Conservation (phyloP, 1,140 invertebrate genomes). For the Camponotus floridanus region DNA sequence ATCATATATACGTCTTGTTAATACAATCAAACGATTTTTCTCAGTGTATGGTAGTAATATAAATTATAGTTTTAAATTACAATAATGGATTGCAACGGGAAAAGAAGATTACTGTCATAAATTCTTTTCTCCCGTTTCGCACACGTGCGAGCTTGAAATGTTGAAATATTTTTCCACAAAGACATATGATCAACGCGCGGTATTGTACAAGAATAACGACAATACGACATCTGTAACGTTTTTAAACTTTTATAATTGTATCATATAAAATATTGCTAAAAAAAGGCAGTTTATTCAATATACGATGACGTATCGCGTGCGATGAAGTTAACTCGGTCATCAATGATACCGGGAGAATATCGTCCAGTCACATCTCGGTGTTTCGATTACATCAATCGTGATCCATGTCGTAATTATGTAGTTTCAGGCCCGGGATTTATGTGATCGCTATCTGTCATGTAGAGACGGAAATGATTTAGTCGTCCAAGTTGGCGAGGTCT, state of each 20-base stretch:
- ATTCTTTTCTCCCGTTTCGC: background rate
- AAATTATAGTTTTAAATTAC: constrained; percentile 21
- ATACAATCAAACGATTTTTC: no score
- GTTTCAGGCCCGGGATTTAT: constrained; percentile 17
- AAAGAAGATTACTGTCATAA: constrained; percentile 42
- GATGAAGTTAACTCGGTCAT: background rate
- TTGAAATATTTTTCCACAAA: background rate
- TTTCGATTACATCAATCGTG: constrained; percentile 11
- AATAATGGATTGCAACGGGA: background rate
- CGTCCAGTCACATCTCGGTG: background rate
- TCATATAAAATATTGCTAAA: background rate
- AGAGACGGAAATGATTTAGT: constrained; percentile 38
- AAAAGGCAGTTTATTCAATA: background rate
- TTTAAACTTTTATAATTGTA: constrained; percentile 1
- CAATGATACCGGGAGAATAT: constrained; percentile 11
- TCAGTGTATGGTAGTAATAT: background rate
- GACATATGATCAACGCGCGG: background rate
- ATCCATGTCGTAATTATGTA: background rate
- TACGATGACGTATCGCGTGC: background rate
- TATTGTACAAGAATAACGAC: background rate
- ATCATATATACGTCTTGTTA: no score
- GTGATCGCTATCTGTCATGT: constrained; percentile 25
- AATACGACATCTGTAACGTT: background rate
- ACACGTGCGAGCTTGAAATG: background rate
- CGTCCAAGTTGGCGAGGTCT: background rate